Percentiles rank a stretch among this genome's conserved stretches.
phyloP scores from a whole-genome alignment of 2,113 vertebrate genomes.

The Seriola rivoliana region DNA sequence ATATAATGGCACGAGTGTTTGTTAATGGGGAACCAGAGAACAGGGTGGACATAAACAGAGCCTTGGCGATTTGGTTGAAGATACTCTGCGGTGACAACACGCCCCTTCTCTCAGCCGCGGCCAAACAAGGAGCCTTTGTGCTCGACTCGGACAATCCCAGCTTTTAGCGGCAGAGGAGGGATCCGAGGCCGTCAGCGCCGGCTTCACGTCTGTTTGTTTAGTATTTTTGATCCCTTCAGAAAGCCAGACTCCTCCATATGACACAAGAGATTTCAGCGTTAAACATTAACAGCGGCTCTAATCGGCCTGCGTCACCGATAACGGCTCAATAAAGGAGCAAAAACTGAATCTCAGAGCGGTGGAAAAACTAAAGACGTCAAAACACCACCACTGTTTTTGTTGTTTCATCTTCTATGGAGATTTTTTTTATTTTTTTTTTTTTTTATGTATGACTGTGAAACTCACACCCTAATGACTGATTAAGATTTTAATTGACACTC shows the following conservation, averaged over 20 bases:
- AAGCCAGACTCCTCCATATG: background rate
- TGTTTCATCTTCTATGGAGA: background rate
- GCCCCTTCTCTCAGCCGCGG: conserved; percentile 2
- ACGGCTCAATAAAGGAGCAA: conserved; percentile 29
- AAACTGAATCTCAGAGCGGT: background rate
- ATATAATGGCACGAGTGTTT: conserved; percentile 36
- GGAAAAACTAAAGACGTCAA: background rate
- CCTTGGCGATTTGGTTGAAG: conserved; percentile 33
- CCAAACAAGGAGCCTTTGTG: conserved; percentile 75
- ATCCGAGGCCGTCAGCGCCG: background rate
- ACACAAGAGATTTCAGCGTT: conserved; percentile 8
- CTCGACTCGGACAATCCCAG: conserved; percentile 41
- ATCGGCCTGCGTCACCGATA: conserved; percentile 15
- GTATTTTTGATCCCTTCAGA: conserved; percentile 13
- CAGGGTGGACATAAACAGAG: conserved; percentile 14
- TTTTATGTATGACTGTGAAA: background rate
- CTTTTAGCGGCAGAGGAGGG: conserved; percentile 53
- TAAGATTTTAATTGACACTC: background rate
- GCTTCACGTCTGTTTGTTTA: conserved; percentile 30
- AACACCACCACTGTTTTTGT: too few species aligned
- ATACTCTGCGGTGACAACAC: conserved; percentile 44
- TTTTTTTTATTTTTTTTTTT: too few species aligned
- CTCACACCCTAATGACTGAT: background rate
- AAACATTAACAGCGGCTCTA: conserved; percentile 61
- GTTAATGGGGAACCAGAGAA: conserved; percentile 56